Evolutionary conservation across 2,797 vertebrate genomes (phyloP).

Genomic region (Lateolabrax maculatus): DNA sequence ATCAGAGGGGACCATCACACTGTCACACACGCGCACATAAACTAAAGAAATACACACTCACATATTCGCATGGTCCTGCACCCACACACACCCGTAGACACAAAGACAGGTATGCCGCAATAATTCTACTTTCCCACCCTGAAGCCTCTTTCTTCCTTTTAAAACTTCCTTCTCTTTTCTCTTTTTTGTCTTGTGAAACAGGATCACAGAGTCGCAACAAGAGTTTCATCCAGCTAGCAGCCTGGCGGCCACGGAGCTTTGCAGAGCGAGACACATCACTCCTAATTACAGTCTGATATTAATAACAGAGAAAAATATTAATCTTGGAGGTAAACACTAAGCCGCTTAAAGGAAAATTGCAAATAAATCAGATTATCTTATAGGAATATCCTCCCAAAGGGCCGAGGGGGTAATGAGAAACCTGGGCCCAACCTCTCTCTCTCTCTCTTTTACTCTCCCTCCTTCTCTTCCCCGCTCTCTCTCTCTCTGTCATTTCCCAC

Average conservation of each 20-base stretch:
- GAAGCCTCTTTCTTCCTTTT: slow-evolving; percentile 55
- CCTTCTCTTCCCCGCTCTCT: slow-evolving; percentile 17
- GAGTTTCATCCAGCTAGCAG: slow-evolving; percentile 73
- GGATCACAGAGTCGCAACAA: slow-evolving; percentile 64
- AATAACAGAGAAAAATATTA: slow-evolving; percentile 86
- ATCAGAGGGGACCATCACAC: slow-evolving; percentile 82
- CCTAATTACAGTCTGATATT: slow-evolving; percentile 86
- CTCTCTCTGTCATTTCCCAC: slow-evolving; percentile 63
- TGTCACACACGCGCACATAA: slow-evolving; percentile 68
- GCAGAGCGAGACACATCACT: slow-evolving; percentile 73
- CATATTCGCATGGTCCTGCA: slow-evolving; percentile 41
- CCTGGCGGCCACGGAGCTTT: slow-evolving; percentile 67
- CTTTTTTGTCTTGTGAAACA: slow-evolving; percentile 55
- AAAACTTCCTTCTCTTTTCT: slow-evolving; percentile 60
- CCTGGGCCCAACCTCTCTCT: slow-evolving; percentile 62
- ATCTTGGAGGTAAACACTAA: slow-evolving; percentile 87
- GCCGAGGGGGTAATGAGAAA: slow-evolving; percentile 81
- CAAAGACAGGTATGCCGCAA: slow-evolving; percentile 58
- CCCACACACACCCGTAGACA: slow-evolving; percentile 45
- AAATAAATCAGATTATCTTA: slow-evolving; percentile 87
- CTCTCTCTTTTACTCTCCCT: slow-evolving; percentile 5
- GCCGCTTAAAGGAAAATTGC: slow-evolving; percentile 86
- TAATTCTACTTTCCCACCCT: slow-evolving; percentile 65
- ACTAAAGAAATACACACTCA: slow-evolving; percentile 55
- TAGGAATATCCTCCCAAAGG: slow-evolving; percentile 83